phyloP scores from a whole-genome alignment of 2,888 invertebrate species.

The Eupithecia pulchellata region DNA sequence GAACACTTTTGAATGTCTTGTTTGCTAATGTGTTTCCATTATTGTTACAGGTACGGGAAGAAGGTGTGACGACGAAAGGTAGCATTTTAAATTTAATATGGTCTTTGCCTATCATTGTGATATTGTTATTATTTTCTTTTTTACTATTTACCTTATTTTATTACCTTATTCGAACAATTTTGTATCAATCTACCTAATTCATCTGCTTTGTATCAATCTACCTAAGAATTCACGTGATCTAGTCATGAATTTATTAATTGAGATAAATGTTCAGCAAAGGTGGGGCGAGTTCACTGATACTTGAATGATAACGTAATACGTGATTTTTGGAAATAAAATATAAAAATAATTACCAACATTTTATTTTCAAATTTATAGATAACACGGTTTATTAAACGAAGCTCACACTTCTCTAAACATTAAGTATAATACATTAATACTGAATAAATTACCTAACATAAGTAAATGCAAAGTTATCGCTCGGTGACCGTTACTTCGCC shows the following conservation, averaged over 20 bases:
- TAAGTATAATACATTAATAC: slow-evolving; percentile 39
- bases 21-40: not conserved
- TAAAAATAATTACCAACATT: slow-evolving; percentile 40
- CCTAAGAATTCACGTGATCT: slow-evolving; percentile 18
- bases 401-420: not conserved
- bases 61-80: slow-evolving; percentile 54
- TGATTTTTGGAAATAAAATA: slow-evolving; percentile 34
- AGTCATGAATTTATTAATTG: slow-evolving; percentile 19
- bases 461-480: slow-evolving; percentile 26
- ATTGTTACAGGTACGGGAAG: slow-evolving; percentile 64
- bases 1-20: too few species aligned
- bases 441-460: slow-evolving; percentile 35
- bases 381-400: slow-evolving; percentile 2
- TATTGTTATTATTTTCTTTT: not conserved
- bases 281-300: slow-evolving; percentile 37
- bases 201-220: too few species aligned
- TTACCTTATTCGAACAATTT: not conserved
- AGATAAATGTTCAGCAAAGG: slow-evolving; percentile 39
- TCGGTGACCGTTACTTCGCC: slow-evolving; percentile 24
- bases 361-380: slow-evolving; percentile 44
- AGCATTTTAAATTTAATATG: slow-evolving; percentile 11
- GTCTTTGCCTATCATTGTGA: slow-evolving; percentile 1
- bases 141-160: not conserved
- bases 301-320: slow-evolving; percentile 21
- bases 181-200: slow-evolving; percentile 15